phyloP scores from a whole-genome alignment of 2,888 invertebrate species.

The Tachina lurida region DNA sequence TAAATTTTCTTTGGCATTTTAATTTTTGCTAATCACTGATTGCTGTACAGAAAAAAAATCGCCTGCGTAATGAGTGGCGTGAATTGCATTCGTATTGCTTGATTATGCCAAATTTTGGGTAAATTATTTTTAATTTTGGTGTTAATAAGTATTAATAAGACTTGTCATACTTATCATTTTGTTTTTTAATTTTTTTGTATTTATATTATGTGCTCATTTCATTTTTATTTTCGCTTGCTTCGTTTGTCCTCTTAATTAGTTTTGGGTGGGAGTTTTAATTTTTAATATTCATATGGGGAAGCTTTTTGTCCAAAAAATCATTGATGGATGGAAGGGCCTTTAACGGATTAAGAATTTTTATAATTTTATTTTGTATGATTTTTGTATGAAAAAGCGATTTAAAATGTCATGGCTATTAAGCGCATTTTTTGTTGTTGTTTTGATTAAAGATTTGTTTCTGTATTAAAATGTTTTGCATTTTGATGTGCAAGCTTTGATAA shows the following conservation, averaged over 20 bases:
- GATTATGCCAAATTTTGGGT: constrained; percentile 70
- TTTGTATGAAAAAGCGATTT: constrained; percentile 37
- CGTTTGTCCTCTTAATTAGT: constrained; percentile 54
- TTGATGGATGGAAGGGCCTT: constrained; percentile 64
- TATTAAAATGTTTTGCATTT: constrained; percentile 13
- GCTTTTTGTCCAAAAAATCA: neutral
- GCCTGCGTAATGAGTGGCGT: constrained; percentile 62
- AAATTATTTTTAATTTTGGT: constrained; percentile 68
- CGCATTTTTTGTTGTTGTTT: constrained; percentile 4
- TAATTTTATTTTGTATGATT: neutral
- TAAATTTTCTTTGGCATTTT: neutral
- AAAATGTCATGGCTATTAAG: constrained; percentile 39
- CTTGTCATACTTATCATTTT: constrained; percentile 53
- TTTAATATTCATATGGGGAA: constrained; percentile 6
- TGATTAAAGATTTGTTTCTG: constrained; percentile 6
- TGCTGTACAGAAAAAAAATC: constrained; percentile 37
- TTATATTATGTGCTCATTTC: neutral
- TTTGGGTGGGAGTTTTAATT: constrained; percentile 7
- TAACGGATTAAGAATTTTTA: constrained; percentile 42
- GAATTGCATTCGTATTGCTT: constrained; percentile 66
- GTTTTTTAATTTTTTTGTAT: neutral
- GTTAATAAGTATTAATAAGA: constrained; percentile 69
- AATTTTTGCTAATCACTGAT: constrained; percentile 49
- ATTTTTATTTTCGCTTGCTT: constrained; percentile 36
- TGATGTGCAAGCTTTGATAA: neutral